Percentiles rank a stretch among this genome's conserved stretches.
These are phyloP conservation scores for Babyrousa celebensis DNA, from an alignment of 2,797 vertebrate species.

Conservation along the genomic window DNA sequence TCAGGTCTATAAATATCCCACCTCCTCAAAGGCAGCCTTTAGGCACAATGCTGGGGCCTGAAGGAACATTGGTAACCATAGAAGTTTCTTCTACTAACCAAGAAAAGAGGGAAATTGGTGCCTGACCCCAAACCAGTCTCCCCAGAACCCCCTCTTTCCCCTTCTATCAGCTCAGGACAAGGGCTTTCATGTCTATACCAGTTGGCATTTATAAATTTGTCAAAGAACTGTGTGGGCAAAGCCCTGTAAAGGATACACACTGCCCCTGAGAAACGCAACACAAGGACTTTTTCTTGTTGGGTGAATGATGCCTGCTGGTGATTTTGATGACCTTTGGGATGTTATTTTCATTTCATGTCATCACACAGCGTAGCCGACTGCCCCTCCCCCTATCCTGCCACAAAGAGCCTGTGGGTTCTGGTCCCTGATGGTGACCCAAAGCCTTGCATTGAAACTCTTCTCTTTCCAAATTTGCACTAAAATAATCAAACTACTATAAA, in stretches of 20 bases:
- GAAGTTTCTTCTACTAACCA: background rate
- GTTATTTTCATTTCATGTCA: constrained; percentile 6
- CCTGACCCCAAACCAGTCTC: background rate
- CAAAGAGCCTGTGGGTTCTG: background rate
- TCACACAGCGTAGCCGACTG: background rate
- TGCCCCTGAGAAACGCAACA: background rate
- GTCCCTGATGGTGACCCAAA: background rate
- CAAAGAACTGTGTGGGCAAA: constrained; percentile 37
- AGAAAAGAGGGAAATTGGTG: background rate
- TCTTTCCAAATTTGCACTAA: background rate
- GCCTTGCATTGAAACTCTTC: background rate
- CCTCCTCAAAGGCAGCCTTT: background rate
- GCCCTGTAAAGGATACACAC: background rate
- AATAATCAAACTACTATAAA: background rate
- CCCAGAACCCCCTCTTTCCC: background rate
- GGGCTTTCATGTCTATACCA: background rate
- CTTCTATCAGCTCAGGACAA: background rate
- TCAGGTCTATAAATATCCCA: background rate
- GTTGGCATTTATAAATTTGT: constrained; percentile 51
- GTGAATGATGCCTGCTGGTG: constrained; percentile 25
- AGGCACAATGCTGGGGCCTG: background rate
- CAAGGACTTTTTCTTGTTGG: constrained; percentile 45
- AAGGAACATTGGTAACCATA: background rate
- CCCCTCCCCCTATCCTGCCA: background rate
- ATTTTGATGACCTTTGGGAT: constrained; percentile 48